Conservation (phyloP, 2,888 invertebrate species). For the Peribatodes rhomboidaria region DNA sequence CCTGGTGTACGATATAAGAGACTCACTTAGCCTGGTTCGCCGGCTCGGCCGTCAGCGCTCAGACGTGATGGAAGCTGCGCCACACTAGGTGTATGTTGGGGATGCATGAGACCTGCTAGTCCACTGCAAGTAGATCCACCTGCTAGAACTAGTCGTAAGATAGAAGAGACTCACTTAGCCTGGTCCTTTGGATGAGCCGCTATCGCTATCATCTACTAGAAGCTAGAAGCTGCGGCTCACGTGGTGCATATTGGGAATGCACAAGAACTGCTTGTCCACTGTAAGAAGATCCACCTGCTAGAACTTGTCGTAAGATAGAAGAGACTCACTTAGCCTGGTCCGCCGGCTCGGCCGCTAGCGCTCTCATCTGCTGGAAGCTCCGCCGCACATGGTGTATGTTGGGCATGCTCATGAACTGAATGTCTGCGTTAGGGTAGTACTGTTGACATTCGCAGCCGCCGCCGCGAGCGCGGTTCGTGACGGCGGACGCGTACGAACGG, state of each 20-base stretch:
- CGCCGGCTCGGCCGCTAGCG: conserved; percentile 91
- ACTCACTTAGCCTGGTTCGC: too few relatives aligned
- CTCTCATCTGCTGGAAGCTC: conserved; percentile 95
- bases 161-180: background rate
- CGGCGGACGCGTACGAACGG: conserved; percentile 97
- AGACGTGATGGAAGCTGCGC: too few relatives aligned
- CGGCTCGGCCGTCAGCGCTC: too few relatives aligned
- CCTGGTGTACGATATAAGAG: too few relatives aligned
- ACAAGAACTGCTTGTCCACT: background rate
- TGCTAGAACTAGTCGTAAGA: background rate
- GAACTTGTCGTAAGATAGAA: background rate
- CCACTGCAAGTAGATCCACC: background rate
- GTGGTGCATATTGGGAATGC: background rate
- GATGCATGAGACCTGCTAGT: too few relatives aligned
- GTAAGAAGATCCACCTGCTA: background rate
- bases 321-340: conserved; percentile 57
- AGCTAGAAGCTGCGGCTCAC: background rate
- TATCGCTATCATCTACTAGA: background rate
- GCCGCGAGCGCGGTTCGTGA: conserved; percentile 98
- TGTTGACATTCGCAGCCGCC: conserved; percentile 98
- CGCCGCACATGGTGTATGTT: conserved; percentile 98
- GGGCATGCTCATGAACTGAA: conserved; percentile 98
- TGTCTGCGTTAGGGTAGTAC: conserved; percentile 97
- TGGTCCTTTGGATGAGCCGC: background rate
- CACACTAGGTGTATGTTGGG: too few relatives aligned